Percentiles rank a stretch among this genome's conserved stretches.
Conservation (phyloP, 1,140 invertebrate genomes). For the Pogonognathellus flavescens region DNA sequence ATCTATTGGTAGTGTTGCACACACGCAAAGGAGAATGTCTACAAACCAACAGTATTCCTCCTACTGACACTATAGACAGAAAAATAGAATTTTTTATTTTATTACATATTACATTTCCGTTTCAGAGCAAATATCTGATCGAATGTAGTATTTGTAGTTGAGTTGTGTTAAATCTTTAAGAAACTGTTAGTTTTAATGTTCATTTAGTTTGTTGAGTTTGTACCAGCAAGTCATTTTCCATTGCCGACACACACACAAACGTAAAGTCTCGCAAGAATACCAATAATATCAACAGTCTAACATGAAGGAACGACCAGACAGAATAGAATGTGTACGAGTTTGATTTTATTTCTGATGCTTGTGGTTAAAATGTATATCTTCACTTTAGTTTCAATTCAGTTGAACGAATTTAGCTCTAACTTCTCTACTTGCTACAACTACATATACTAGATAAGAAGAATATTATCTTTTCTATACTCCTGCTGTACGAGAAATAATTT, state of each 20-base stretch:
- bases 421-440: neutral
- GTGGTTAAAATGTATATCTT: slow-evolving; percentile 42
- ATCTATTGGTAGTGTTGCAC: neutral
- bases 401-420: neutral
- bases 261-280: neutral
- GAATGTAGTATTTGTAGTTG: slow-evolving; percentile 13
- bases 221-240: neutral
- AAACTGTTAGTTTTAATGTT: slow-evolving; percentile 14
- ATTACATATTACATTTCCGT: slow-evolving; percentile 50
- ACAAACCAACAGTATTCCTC: neutral
- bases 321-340: slow-evolving; percentile 11
- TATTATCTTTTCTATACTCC: no score
- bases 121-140: slow-evolving; percentile 47
- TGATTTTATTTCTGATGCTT: slow-evolving; percentile 42
- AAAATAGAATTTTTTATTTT: slow-evolving; percentile 47
- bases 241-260: neutral
- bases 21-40: neutral
- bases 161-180: slow-evolving; percentile 32
- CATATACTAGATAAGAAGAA: no score
- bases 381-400: neutral
- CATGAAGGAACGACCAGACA: slow-evolving; percentile 6
- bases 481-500: no score
- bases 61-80: neutral
- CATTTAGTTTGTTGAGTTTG: neutral
- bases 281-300: slow-evolving; percentile 15